phyloP scores from a whole-genome alignment of 1,140 invertebrate genomes.

The Sycophaga agraensis region DNA sequence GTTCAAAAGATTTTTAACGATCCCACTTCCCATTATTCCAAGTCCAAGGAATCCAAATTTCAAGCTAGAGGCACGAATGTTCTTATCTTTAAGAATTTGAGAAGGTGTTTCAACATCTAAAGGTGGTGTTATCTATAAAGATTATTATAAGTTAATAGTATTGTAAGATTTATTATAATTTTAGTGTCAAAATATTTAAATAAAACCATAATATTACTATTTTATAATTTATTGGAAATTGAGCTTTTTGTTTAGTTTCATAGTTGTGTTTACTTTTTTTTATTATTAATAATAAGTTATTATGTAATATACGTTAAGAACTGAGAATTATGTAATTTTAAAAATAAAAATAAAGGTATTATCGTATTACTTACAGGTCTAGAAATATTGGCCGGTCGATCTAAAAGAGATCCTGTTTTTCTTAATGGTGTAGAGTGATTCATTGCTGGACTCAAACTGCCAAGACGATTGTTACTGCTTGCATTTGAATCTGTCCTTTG shows the following conservation, averaged over 20 bases:
- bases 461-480: slow-evolving; percentile 46
- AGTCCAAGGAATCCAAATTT: slow-evolving; percentile 94
- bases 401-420: slow-evolving; percentile 64
- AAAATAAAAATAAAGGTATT: no score
- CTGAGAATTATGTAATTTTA: no score
- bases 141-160: background rate
- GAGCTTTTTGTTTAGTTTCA: no score
- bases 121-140: slow-evolving; percentile 67
- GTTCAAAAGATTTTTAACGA: slow-evolving; percentile 92
- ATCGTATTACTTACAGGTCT: slow-evolving; percentile 64
- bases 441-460: slow-evolving; percentile 49
- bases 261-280: no score
- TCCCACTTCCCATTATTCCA: slow-evolving; percentile 94
- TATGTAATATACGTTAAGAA: no score
- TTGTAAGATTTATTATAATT: no score
- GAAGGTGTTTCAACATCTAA: slow-evolving; percentile 78
- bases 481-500: slow-evolving; percentile 46
- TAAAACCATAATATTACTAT: no score
- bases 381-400: slow-evolving; percentile 67
- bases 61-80: slow-evolving; percentile 81
- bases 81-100: slow-evolving; percentile 79
- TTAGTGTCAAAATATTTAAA: no score
- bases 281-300: no score
- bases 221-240: no score
- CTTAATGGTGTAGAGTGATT: slow-evolving; percentile 63